These are phyloP conservation scores for Agonopterix heracliana DNA, from an alignment of 2,888 invertebrate species.

Conservation along the genomic window DNA sequence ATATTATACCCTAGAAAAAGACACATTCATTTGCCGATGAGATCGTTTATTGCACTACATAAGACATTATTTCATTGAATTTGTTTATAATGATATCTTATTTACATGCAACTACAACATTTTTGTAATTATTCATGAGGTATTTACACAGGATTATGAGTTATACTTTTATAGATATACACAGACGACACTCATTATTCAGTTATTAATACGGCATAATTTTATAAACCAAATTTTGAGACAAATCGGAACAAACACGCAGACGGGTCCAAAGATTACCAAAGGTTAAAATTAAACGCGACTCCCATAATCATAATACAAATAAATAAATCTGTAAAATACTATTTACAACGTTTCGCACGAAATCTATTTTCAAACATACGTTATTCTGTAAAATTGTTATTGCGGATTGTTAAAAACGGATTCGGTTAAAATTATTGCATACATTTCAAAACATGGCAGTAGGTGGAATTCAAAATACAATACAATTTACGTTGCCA, in stretches of 20 bases:
- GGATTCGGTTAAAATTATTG: not conserved
- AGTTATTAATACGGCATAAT: not conserved
- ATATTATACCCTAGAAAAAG: slow-evolving; percentile 23
- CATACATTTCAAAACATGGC: slow-evolving; percentile 22
- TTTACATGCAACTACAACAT: slow-evolving; percentile 41
- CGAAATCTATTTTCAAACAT: slow-evolving; percentile 2
- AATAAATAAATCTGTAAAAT: slow-evolving; percentile 26
- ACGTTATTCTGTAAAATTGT: not conserved
- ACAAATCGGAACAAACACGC: slow-evolving; percentile 1
- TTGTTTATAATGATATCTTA: slow-evolving; percentile 11
- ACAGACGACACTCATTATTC: not conserved
- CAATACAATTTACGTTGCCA: slow-evolving; percentile 8
- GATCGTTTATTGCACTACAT: slow-evolving; percentile 49
- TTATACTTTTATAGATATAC: slow-evolving; percentile 1
- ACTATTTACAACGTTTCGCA: slow-evolving; percentile 27
- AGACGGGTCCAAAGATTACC: slow-evolving; percentile 18
- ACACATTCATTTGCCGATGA: slow-evolving; percentile 26
- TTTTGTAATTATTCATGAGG: slow-evolving; percentile 28
- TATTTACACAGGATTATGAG: slow-evolving; percentile 40
- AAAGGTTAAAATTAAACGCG: slow-evolving; percentile 18
- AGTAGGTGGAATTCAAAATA: slow-evolving; percentile 21
- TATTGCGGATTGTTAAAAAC: not conserved
- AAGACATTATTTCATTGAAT: not conserved
- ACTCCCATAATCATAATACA: slow-evolving; percentile 6
- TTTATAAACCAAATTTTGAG: slow-evolving; percentile 6